Conservation (phyloP, 2,113 vertebrate species). For the Antechinus stuartii region DNA sequence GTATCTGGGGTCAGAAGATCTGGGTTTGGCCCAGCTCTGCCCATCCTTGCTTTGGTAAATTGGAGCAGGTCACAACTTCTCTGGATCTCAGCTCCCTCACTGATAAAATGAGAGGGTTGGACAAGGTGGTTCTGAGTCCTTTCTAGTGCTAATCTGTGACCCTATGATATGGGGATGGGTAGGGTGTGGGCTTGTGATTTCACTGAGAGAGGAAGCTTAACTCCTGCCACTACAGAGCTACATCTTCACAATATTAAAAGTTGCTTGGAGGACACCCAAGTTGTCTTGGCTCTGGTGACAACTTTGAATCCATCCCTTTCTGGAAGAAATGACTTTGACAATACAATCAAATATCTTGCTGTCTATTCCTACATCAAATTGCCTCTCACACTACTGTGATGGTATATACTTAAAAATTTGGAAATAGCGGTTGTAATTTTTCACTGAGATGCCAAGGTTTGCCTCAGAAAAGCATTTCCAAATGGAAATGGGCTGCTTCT, state of each 20-base stretch:
- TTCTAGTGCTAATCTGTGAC: neutral
- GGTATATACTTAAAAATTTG: neutral
- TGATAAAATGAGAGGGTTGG: neutral
- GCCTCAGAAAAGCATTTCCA: conserved; percentile 18
- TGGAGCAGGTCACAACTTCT: neutral
- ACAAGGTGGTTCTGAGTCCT: neutral
- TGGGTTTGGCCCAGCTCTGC: neutral
- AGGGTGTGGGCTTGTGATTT: neutral
- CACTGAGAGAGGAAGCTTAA: neutral
- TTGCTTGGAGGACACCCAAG: neutral
- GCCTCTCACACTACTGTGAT: neutral
- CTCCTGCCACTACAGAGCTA: neutral
- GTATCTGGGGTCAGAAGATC: neutral
- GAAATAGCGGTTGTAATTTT: neutral
- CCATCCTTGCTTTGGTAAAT: neutral
- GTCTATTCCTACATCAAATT: neutral
- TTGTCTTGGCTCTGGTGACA: too few relatives aligned
- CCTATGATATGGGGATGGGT: neutral
- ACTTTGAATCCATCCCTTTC: neutral
- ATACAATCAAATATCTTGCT: neutral
- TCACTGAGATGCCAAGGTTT: neutral
- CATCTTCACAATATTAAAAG: neutral
- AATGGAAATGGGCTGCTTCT: conserved; percentile 5
- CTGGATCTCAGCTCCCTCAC: neutral
- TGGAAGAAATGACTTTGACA: neutral